These are phyloP conservation scores for Temnothorax nylanderi DNA, from an alignment of 1,140 invertebrate species.

Conservation along the genomic window DNA sequence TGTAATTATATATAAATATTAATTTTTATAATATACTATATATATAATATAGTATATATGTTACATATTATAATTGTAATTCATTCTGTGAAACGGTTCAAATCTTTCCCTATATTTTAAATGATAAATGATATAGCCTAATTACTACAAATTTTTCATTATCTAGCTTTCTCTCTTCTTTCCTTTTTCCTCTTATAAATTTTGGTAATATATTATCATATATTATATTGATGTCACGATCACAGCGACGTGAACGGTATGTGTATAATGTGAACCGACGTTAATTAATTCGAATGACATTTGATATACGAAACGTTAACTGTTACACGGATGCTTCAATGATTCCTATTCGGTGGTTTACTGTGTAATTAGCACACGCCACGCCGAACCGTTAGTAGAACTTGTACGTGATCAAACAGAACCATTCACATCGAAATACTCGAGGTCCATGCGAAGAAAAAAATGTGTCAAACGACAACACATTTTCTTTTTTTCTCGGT, in stretches of 20 bases:
- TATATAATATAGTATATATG: not conserved
- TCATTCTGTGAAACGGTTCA: too few species aligned
- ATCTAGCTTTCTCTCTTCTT: too few species aligned
- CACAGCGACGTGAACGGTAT: too few species aligned
- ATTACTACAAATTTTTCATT: too few species aligned
- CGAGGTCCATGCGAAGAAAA: slow-evolving; percentile 5
- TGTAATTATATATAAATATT: not conserved
- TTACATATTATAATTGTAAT: too few species aligned
- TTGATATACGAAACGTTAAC: slow-evolving; percentile 25
- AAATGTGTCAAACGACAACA: not conserved
- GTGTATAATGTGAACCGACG: too few species aligned
- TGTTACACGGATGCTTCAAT: slow-evolving; percentile 14
- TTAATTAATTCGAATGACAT: not conserved
- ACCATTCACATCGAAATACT: slow-evolving; percentile 8
- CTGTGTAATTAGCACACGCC: slow-evolving; percentile 61
- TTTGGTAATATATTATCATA: not conserved
- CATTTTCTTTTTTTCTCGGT: slow-evolving; percentile 25
- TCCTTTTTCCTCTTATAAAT: too few species aligned
- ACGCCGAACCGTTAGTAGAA: slow-evolving; percentile 53
- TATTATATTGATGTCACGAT: not conserved
- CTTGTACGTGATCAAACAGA: slow-evolving; percentile 61
- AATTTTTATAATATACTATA: not conserved
- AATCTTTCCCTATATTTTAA: too few species aligned
- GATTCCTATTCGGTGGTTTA: slow-evolving; percentile 36
- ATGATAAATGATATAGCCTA: too few species aligned